These are phyloP conservation scores for Pseudomyrmex pallidus DNA, from an alignment of 1,140 invertebrate genomes.

Conservation along the genomic window DNA sequence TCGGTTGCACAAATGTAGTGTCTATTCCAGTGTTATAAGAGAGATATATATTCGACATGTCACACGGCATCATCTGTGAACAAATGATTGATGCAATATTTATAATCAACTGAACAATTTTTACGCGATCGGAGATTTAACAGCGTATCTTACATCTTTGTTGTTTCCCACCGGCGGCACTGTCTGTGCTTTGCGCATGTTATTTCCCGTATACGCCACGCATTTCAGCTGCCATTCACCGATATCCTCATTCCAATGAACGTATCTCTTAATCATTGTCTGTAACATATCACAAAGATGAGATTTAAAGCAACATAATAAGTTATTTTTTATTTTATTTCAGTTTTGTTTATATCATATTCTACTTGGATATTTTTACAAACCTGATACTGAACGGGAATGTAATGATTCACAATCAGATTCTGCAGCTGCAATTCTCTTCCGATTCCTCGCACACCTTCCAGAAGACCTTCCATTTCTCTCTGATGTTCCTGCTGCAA, in stretches of 20 bases:
- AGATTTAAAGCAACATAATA: not conserved
- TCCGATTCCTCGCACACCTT: slow-evolving; percentile 95
- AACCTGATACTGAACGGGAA: slow-evolving; percentile 95
- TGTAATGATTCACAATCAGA: slow-evolving; percentile 94
- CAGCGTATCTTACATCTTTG: slow-evolving; percentile 77
- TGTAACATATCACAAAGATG: slow-evolving; percentile 78
- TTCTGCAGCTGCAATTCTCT: slow-evolving; percentile 97
- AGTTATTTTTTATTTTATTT: not conserved
- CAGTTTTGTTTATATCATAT: slow-evolving; percentile 4
- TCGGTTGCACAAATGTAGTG: slow-evolving; percentile 77
- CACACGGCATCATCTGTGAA: slow-evolving; percentile 78
- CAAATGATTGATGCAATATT: slow-evolving; percentile 33
- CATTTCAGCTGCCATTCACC: slow-evolving; percentile 99
- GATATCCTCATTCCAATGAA: slow-evolving; percentile 99
- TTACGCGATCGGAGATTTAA: slow-evolving; percentile 3
- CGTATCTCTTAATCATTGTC: slow-evolving; percentile 96
- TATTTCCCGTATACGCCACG: slow-evolving; percentile 99
- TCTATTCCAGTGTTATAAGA: slow-evolving; percentile 81
- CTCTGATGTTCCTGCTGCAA: slow-evolving; percentile 97
- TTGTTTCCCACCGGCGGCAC: slow-evolving; percentile 74
- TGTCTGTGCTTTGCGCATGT: slow-evolving; percentile 92
- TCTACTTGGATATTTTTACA: slow-evolving; percentile 9
- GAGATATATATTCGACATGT: slow-evolving; percentile 84
- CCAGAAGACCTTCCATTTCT: slow-evolving; percentile 97
- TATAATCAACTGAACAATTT: too few relatives aligned